Evolutionary conservation across 2,888 invertebrate genomes (phyloP).

Genomic region (Physocephala rufipes): DNA sequence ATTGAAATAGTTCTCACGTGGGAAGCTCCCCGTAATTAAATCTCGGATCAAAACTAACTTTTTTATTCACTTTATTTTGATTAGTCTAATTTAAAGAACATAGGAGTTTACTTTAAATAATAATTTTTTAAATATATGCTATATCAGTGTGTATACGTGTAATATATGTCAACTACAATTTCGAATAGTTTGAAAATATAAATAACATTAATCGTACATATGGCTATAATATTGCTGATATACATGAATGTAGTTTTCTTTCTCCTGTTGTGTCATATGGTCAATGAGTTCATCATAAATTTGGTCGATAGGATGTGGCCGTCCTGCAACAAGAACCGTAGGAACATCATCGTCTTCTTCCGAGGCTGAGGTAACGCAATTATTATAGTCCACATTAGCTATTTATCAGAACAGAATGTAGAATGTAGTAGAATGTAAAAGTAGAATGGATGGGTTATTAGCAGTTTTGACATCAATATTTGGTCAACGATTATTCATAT

Average conservation of each 20-base stretch:
- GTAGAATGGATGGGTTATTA: neutral
- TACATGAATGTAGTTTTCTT: conserved; percentile 91
- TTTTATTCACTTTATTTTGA: conserved; percentile 12
- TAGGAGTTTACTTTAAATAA: conserved; percentile 11
- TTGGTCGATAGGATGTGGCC: conserved; percentile 81
- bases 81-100: conserved; percentile 18
- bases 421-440: neutral
- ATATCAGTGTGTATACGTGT: neutral
- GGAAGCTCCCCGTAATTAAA: too few species aligned
- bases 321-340: conserved; percentile 82
- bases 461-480: neutral
- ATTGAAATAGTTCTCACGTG: too few species aligned
- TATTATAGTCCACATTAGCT: conserved; percentile 77
- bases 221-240: conserved; percentile 94
- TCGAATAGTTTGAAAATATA: conserved; percentile 4
- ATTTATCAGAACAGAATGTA: conserved; percentile 48
- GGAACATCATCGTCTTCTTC: conserved; percentile 73
- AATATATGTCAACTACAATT: conserved; percentile 23
- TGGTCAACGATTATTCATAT: neutral
- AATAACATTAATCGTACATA: conserved; percentile 75
- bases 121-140: conserved; percentile 14
- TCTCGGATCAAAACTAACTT: neutral
- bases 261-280: conserved; percentile 90
- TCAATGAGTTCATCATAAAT: conserved; percentile 87
- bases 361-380: conserved; percentile 68